A percentile compares a stretch with the other conserved stretches of the same genome.
Conservation (phyloP, 2,888 invertebrate genomes). For the Caenorhabditis becei region DNA sequence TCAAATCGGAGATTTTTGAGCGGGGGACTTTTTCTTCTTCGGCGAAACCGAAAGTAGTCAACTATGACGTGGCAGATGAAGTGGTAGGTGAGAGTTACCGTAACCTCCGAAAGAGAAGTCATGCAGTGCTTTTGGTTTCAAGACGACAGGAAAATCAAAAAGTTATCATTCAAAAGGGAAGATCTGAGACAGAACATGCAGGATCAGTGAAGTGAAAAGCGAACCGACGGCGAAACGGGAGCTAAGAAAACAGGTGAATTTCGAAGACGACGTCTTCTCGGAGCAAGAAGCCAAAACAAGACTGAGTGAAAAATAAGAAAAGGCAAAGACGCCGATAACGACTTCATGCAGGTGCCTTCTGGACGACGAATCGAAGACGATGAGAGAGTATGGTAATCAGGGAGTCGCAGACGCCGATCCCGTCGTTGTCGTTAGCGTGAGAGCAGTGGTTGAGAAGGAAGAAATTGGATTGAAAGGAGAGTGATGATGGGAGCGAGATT, state of each 20-base stretch:
- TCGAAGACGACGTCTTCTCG: conserved; percentile 14
- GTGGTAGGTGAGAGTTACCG: too few relatives aligned
- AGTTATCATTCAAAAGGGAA: too few relatives aligned
- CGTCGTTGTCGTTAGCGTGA: conserved; percentile 23
- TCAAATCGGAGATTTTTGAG: neutral
- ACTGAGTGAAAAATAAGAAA: conserved; percentile 43
- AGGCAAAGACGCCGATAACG: conserved; percentile 30
- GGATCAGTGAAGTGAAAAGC: neutral
- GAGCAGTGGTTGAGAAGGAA: neutral
- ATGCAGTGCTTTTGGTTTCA: too few relatives aligned
- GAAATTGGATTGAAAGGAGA: conserved; percentile 33
- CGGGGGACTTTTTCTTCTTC: too few relatives aligned
- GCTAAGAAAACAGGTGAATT: conserved; percentile 14
- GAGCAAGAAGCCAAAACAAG: conserved; percentile 23
- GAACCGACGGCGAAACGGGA: neutral
- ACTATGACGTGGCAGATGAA: too few relatives aligned
- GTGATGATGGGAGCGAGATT: conserved; percentile 8
- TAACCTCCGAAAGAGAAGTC: too few relatives aligned
- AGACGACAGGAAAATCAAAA: too few relatives aligned
- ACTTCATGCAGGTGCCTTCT: conserved; percentile 58
- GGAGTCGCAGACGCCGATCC: conserved; percentile 15
- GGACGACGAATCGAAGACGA: conserved; percentile 26
- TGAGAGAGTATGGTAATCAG: conserved; percentile 30
- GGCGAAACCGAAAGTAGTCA: too few relatives aligned
- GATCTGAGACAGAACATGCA: neutral